Evolutionary conservation across 2,797 vertebrate species (phyloP), one percentile per base, ranked within the genome.

Genomic region (Poecilia picta): DNA sequence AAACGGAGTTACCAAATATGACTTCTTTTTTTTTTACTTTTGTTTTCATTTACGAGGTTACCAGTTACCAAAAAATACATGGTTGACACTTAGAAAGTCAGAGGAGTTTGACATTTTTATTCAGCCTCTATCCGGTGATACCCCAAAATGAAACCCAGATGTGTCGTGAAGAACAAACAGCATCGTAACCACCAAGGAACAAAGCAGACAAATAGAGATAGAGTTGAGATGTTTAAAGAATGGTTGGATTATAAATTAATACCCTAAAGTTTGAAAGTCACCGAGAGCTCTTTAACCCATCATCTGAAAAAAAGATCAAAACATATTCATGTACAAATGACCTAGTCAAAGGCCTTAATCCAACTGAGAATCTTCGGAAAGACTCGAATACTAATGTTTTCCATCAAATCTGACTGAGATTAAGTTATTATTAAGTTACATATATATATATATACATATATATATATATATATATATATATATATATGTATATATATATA

Each of bases 1-100:
- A 85, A 80, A 84, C 5, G 1, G n/a, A 72, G 20, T 25, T 45
- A 18, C 53, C 36, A 15, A 49, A 74, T 77, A 75, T 75, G 46
- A 28, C 72, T 39, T 71, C 46, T n/a, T 41, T 71, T n/a, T 43
- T 41, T 51, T 51, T 8, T 8, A 1, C 16, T 13, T n/a, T 70
- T 59, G 41, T 45, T 45, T 46, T 72, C 16, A 0, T 46, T 75
- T 12, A 36, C 3, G 0, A 23, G 18, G 28, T 43, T 20, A 3
- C 33, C 33, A 33, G 33, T 33, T 33, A 33, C 2, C 41, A 39
- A 68, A 31, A 68, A 20, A 20, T 18, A 36, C 33, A 20, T 20
- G 8, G 33, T 36, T 4, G 16, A 23, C 31, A 33, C 59, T 64
- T 64, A 3, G 18, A 16, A 31, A 18, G n/a, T 33, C 15, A 1